Conservation (phyloP, 1,140 invertebrate species). For the Tetramorium parvispinum region DNA sequence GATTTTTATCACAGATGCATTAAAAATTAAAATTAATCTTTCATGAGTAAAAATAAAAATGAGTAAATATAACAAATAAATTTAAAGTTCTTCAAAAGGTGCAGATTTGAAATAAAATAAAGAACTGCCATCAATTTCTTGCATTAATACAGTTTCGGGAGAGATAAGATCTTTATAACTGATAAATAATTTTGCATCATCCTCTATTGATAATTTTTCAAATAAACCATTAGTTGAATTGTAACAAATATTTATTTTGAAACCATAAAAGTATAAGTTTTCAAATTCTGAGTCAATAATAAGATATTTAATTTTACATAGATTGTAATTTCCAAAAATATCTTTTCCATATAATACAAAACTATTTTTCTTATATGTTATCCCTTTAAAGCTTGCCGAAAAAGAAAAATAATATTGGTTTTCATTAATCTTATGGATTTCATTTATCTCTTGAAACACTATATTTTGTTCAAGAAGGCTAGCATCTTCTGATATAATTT, state of each 20-base stretch:
- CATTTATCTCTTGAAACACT: background rate
- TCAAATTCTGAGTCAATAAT: background rate
- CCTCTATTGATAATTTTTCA: background rate
- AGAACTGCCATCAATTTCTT: background rate
- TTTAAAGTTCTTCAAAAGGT: background rate
- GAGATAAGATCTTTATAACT: background rate
- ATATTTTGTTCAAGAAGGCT: background rate
- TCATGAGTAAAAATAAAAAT: background rate
- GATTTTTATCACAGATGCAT: background rate
- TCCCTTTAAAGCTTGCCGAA: background rate
- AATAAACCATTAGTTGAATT: background rate
- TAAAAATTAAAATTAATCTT: background rate
- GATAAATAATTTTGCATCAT: background rate
- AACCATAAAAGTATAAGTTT: background rate
- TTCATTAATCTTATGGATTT: background rate
- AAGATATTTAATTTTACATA: background rate
- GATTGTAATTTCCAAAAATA: background rate
- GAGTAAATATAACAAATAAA: background rate
- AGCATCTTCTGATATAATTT: background rate
- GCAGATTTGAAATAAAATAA: background rate
- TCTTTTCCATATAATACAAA: background rate
- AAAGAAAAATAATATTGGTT: slow-evolving; percentile 1
- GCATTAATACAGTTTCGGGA: background rate
- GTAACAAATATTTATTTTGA: background rate
- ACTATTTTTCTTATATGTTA: background rate